Conservation (phyloP, 64 coral and sea anemone species). For the Actinia tenebrosa region DNA sequence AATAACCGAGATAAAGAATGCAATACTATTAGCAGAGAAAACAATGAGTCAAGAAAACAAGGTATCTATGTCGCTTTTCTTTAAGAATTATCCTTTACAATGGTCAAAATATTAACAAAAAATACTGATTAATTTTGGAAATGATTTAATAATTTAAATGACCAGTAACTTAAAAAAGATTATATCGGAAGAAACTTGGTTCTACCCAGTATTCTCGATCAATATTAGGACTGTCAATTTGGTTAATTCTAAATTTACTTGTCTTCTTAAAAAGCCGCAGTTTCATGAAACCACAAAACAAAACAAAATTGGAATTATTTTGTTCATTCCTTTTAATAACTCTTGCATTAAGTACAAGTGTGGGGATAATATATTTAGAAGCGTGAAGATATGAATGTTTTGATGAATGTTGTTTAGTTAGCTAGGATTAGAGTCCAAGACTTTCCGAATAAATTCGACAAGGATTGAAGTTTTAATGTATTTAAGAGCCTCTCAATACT, state of each 20-base stretch:
- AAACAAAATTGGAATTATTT: not conserved
- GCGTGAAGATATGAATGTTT: not conserved
- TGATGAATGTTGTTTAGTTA: not conserved
- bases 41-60: not conserved
- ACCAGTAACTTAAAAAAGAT: not conserved
- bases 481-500: constrained; percentile 8
- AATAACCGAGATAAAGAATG: not conserved
- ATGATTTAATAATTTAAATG: not conserved
- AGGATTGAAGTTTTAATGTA: constrained; percentile 7
- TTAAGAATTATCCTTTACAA: not conserved
- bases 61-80: not conserved
- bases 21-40: not conserved
- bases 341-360: not conserved
- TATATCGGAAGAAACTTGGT: not conserved
- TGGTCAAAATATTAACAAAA: not conserved
- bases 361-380: not conserved
- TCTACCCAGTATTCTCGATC: not conserved
- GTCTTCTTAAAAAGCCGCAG: not conserved
- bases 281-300: not conserved
- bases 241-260: not conserved
- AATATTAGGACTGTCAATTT: not conserved
- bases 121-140: not conserved
- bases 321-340: not conserved
- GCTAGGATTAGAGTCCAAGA: not conserved
- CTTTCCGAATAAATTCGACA: not conserved